Evolutionary conservation across 2,888 invertebrate genomes (phyloP).

Genomic region (Microctonus brassicae): DNA sequence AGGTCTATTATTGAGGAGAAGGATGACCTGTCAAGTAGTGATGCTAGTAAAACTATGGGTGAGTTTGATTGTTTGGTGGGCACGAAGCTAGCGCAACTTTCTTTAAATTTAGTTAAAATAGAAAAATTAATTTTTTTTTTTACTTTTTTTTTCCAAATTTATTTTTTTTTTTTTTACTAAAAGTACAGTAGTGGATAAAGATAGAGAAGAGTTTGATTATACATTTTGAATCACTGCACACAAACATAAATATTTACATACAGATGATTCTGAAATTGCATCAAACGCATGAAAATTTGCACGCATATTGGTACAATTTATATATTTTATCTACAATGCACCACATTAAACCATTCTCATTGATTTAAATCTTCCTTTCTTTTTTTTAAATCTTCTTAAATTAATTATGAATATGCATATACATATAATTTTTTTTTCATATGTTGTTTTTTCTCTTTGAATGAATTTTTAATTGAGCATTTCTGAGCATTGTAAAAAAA

Average conservation of each 20-base stretch:
- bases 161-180: neutral
- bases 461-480: neutral
- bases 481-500: neutral
- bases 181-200: neutral
- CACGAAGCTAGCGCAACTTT: conserved; percentile 47
- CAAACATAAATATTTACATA: neutral
- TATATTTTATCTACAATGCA: neutral
- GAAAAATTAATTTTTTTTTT: neutral
- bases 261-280: neutral
- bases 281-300: neutral
- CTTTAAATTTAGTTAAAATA: neutral
- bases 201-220: neutral
- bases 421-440: too few species aligned
- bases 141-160: neutral
- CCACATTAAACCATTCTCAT: neutral
- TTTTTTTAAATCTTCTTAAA: neutral
- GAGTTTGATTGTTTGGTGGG: conserved; percentile 49
- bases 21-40: conserved; percentile 59
- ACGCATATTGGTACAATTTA: neutral
- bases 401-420: neutral
- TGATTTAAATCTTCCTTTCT: neutral
- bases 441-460: too few species aligned
- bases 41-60: conserved; percentile 66
- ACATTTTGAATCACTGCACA: neutral
- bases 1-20: conserved; percentile 60